Base-by-base conservation (phyloP, 2,113 vertebrate species). In the Trichechus manatus region DNA sequence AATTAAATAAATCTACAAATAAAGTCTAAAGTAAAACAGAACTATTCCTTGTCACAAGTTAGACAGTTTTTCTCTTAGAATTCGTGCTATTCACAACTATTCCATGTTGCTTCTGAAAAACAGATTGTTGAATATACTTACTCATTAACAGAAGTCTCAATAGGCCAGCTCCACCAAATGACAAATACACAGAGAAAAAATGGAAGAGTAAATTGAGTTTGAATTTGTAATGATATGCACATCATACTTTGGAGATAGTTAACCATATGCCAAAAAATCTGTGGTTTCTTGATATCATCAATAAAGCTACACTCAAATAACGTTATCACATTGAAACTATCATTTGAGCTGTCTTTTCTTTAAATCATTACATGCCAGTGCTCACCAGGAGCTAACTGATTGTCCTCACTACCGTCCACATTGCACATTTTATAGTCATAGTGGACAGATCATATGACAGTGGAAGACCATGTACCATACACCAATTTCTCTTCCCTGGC, bases 111-210 rank as follows among this genome's bases (percentile, higher is more conserved):
- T 93, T 95, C 87, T 82, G 29, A 70, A 81, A 95, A 97, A 95
- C 95, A 97, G 81, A 97, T 77, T 95, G 89, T 85, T 95, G 72
- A 92, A 90, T 95, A 56, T 68, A 86, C 95, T 97, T 93, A 31
- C 72, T 96, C 50, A 87, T 97, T 97, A 97, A 78, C 29, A 81
- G 77, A 87, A 95, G 77, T 93, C 95, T 94, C 84, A 87, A 70
- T n/a, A 95, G 85, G 72, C 50, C 59, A 95, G 31, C 68, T 87
- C 42, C n/a, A 86, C 42, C 79, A 94, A 93, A 92, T 93, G 84
- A 82, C 75, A 80, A 94, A 97, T 64, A 74, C 66, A 90, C 4
- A 74, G 23, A 92, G 79, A 44, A 93, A 86, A 91, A 90, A 77
- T 47, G 61, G 39, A 77, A 84, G 6, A 89, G 39, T 75, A 92